Conservation (phyloP, 1,140 invertebrate genomes). For the Drosophila rufa region DNA sequence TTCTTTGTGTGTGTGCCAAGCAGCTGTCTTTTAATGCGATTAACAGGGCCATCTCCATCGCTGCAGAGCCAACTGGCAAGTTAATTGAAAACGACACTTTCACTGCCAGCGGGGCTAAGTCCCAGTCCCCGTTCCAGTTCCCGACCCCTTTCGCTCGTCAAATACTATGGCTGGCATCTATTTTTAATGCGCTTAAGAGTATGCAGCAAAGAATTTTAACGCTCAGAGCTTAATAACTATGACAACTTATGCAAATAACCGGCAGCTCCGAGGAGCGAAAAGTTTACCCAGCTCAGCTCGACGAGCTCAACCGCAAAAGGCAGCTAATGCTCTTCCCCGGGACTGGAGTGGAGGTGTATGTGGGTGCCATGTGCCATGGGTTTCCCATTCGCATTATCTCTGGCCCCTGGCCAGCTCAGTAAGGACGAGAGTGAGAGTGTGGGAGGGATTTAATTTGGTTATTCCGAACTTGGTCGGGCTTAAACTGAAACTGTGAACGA, state of each 20-base stretch:
- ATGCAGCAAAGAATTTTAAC: constrained; percentile 59
- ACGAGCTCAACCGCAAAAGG: constrained; percentile 70
- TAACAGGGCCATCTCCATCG: constrained; percentile 27
- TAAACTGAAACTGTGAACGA: constrained; percentile 13
- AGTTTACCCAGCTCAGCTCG: constrained; percentile 44
- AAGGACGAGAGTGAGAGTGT: constrained; percentile 21
- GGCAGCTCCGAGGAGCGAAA: constrained; percentile 48
- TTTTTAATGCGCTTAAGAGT: constrained; percentile 78
- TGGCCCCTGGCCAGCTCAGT: constrained; percentile 42
- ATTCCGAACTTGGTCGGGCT: constrained; percentile 22
- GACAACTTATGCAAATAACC: constrained; percentile 82
- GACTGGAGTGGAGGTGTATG: constrained; percentile 11
- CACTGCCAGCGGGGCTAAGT: constrained; percentile 24
- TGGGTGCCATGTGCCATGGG: constrained; percentile 34
- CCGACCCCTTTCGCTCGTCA: constrained; percentile 6
- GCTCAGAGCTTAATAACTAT: constrained; percentile 75
- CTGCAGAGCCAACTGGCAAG: constrained; percentile 21
- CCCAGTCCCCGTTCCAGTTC: neutral
- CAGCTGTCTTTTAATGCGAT: constrained; percentile 52
- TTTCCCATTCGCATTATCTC: constrained; percentile 40
- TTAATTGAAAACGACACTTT: constrained; percentile 65
- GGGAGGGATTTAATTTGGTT: constrained; percentile 40
- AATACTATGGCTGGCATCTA: constrained; percentile 54
- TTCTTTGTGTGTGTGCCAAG: constrained; percentile 13
- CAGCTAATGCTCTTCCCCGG: constrained; percentile 66